phyloP scores from a whole-genome alignment of 2,797 vertebrate species.

The Ceryle rudis region DNA sequence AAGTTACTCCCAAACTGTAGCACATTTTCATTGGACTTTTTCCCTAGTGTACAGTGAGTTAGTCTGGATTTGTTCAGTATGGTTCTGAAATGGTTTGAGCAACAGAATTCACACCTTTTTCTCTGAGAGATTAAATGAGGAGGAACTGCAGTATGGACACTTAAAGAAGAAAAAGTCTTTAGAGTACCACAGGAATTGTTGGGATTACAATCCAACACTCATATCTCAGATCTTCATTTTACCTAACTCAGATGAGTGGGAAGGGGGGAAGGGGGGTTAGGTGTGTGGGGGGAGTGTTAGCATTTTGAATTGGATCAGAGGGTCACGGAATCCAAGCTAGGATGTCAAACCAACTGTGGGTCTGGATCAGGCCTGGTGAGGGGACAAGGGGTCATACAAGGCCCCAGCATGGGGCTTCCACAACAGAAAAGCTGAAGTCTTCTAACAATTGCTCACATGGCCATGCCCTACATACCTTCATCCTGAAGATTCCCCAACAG shows the following conservation, averaged over 20 bases:
- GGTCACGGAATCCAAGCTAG: fast-evolving
- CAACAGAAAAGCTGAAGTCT: background rate
- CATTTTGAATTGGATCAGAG: background rate
- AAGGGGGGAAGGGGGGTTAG: background rate
- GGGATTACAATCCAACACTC: background rate
- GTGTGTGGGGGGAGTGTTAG: fast-evolving
- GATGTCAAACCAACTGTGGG: background rate
- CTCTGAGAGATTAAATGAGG: background rate
- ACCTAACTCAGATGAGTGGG: background rate
- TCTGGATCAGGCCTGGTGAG: background rate
- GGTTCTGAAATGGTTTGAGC: background rate
- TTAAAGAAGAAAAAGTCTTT: background rate
- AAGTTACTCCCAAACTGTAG: background rate
- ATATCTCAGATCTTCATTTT: background rate
- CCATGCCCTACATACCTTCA: background rate
- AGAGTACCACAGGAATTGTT: background rate
- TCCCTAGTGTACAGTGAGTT: background rate
- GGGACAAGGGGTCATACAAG: fast-evolving
- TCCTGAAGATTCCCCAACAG: background rate
- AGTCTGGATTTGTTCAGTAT: background rate
- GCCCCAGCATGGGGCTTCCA: fast-evolving
- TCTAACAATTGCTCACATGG: background rate
- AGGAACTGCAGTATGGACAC: background rate
- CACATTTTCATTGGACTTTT: background rate
- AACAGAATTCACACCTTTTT: background rate